Base-by-base conservation (phyloP, 2,797 vertebrate genomes). In the Synanceia verrucosa region DNA sequence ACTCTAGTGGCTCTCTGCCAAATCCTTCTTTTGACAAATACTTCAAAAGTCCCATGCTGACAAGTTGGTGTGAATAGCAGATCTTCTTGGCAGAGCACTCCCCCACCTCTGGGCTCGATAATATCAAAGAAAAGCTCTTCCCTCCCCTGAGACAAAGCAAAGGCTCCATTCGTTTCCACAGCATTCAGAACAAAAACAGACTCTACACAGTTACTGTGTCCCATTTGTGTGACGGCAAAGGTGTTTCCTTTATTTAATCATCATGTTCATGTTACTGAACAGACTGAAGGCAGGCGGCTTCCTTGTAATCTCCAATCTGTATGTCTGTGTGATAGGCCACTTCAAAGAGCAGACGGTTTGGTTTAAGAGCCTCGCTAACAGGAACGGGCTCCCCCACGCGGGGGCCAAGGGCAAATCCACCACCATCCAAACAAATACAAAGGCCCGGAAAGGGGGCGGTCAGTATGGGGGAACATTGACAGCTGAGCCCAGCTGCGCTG, bases 401-500 rank as follows among this genome's bases (percentile, higher is more conserved):
- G 92, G 86, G 83, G 85, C 85, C 81, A 81, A 88, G 76, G 78
- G 89, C 82, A 92, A 78, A 83, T 89, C 86, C 81, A 81, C 72
- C 78, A 65, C 66, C 79, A 56, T 79, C 76, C 84, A 81, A 91
- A 87, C 79, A 89, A 90, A 91, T 83, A 90, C 78, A 90, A 90
- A 87, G 79, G 81, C 67, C 72, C 76, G 74, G 67, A 87, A 81
- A 85, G 79, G 83, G 71, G 91, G 88, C 65, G 79, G 82, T 73
- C 62, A 52, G 73, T 65, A 76, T 63, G 60, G 82, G 80, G 86
- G 84, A 72, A 67, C 85, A 79, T 47, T 91, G 91, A 94, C 91
- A 93, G 91, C 92, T 92, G 88, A 86, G 89, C 86, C 91, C 92
- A 93, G 91, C 90, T 94, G 92, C 89, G 88, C 62, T 24, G 71